phyloP scores from a whole-genome alignment of 2,113 vertebrate species.

The Barbus barbus region DNA sequence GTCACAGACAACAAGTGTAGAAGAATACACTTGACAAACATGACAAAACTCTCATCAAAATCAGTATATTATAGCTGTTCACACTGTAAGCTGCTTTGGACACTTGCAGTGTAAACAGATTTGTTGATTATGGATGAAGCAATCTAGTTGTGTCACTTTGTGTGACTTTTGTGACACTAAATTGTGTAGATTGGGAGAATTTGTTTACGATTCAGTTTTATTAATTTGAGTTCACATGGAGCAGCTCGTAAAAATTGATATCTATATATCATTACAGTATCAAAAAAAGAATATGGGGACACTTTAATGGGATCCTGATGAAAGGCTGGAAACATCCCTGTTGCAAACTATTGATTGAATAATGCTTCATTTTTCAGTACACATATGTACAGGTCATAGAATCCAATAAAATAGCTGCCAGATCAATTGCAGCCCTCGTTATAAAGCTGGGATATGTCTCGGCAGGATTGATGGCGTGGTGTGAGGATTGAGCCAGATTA shows the following conservation, averaged over 20 bases:
- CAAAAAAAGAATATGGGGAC: background rate
- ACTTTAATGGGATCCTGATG: background rate
- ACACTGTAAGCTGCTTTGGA: background rate
- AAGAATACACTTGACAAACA: background rate
- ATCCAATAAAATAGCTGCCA: background rate
- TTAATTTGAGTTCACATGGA: background rate
- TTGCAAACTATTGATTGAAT: background rate
- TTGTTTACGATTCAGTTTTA: too few relatives aligned
- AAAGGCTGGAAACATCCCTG: background rate
- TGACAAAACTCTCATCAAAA: background rate
- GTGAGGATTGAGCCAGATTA: constrained; percentile 23
- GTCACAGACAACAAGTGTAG: background rate
- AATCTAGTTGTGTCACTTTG: background rate
- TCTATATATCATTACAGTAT: background rate
- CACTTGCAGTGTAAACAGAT: background rate
- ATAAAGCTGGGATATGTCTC: background rate
- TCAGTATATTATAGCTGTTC: background rate
- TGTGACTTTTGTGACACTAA: background rate
- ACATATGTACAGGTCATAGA: background rate
- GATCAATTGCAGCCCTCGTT: background rate
- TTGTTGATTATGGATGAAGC: background rate
- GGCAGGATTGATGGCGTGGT: constrained; percentile 19
- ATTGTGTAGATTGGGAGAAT: background rate
- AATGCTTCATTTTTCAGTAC: background rate
- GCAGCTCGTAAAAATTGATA: background rate